Conservation (phyloP, 2,797 vertebrate species). For the Falco berigora region DNA sequence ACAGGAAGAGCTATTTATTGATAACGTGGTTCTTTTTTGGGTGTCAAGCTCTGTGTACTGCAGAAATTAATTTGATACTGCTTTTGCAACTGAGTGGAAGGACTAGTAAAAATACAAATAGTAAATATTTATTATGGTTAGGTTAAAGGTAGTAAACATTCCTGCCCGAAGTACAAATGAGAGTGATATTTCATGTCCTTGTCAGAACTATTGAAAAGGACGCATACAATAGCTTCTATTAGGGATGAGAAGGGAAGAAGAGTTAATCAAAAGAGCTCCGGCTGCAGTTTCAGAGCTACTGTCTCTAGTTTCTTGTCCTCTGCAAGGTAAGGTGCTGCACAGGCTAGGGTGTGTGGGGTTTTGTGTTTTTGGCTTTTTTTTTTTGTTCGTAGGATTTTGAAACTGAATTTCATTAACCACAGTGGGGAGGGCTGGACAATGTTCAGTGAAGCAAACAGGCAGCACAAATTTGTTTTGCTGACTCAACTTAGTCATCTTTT, state of each 20-base stretch:
- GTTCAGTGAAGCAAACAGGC: background rate
- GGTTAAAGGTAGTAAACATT: background rate
- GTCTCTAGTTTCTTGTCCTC: background rate
- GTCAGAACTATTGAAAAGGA: background rate
- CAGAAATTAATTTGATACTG: background rate
- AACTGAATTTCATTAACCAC: background rate
- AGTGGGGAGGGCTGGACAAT: background rate
- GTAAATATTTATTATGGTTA: background rate
- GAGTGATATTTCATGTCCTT: background rate
- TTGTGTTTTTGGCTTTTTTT: too few species aligned
- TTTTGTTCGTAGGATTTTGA: background rate
- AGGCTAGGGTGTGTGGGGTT: background rate
- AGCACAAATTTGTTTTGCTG: background rate
- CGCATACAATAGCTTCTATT: background rate
- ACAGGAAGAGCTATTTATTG: conserved; percentile 29
- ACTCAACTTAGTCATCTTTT: background rate
- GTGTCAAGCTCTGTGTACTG: background rate
- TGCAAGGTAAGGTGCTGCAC: background rate
- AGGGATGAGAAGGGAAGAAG: background rate
- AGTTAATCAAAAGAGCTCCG: background rate
- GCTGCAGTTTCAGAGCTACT: background rate
- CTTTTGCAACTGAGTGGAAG: background rate
- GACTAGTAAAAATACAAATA: background rate
- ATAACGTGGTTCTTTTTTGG: background rate
- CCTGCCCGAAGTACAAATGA: background rate